phyloP scores from a whole-genome alignment of 2,888 invertebrate genomes.

The Pandemis corylana region DNA sequence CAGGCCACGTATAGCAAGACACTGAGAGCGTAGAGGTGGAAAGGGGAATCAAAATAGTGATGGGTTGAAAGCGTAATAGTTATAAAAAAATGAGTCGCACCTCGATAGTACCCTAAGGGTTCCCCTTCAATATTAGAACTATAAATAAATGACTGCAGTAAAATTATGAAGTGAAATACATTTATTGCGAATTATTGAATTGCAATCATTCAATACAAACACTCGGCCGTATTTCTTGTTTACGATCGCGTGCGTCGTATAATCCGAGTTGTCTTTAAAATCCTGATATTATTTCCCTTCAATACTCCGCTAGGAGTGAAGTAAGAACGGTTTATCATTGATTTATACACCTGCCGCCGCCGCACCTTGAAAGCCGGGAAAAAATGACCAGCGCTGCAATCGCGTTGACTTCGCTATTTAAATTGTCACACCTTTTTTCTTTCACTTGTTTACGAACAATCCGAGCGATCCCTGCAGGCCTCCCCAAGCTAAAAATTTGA shows the following conservation, averaged over 20 bases:
- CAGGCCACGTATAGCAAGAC: no score
- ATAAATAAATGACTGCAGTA: background rate
- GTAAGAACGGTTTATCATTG: slow-evolving; percentile 38
- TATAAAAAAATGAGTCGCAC: background rate
- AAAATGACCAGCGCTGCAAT: slow-evolving; percentile 14
- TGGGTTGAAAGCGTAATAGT: no score
- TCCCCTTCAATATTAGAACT: background rate
- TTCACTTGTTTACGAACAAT: slow-evolving; percentile 35
- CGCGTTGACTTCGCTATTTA: slow-evolving; percentile 29
- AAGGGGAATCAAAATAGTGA: no score
- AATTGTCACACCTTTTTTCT: slow-evolving; percentile 43
- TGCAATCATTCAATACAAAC: slow-evolving; percentile 18
- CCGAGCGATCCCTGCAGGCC: slow-evolving; percentile 29
- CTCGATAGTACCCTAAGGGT: no score
- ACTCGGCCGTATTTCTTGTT: slow-evolving; percentile 25
- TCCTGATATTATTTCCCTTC: slow-evolving; percentile 37
- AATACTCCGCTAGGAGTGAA: slow-evolving; percentile 22
- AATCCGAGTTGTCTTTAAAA: slow-evolving; percentile 35
- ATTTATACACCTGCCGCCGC: slow-evolving; percentile 23
- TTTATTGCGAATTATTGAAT: background rate
- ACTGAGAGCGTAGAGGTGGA: no score
- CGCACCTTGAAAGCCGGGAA: slow-evolving; percentile 23
- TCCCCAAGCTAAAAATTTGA: no score
- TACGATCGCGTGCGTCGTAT: slow-evolving; percentile 34
- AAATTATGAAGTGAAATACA: background rate